A percentile compares a stretch with the other conserved stretches of the same genome.
phyloP scores from a whole-genome alignment of 2,888 invertebrate species.

The Nephrotoma flavescens region DNA sequence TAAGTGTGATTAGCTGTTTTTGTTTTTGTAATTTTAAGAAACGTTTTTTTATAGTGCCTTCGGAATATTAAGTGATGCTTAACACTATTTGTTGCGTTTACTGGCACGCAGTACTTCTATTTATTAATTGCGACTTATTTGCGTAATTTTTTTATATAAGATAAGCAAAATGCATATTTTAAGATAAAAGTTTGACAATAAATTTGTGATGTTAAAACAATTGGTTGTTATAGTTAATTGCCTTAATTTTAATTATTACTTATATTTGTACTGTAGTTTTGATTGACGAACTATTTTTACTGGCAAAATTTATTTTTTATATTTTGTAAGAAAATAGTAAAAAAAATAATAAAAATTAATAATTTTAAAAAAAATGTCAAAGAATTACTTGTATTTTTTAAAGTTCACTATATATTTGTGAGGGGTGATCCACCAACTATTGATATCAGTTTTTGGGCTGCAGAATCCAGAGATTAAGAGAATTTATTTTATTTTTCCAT shows the following conservation, averaged over 20 bases:
- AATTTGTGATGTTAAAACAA: background rate
- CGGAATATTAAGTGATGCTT: background rate
- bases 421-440: no score
- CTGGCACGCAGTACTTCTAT: background rate
- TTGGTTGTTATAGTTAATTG: background rate
- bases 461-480: no score
- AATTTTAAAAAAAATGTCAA: no score
- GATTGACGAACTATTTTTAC: background rate
- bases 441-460: no score
- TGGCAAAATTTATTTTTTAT: background rate
- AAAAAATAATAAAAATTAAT: background rate
- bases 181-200: background rate
- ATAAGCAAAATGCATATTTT: background rate
- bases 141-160: background rate
- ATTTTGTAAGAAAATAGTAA: background rate
- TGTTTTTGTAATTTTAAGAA: background rate
- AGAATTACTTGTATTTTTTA: no score
- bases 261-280: background rate
- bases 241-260: background rate
- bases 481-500: no score
- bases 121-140: background rate
- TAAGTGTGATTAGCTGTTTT: background rate
- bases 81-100: background rate
- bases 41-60: background rate
- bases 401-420: no score